Evolutionary conservation across 2,888 invertebrate genomes (phyloP), one percentile per base, ranked within the genome.

Genomic region (Ectemnius lituratus): DNA sequence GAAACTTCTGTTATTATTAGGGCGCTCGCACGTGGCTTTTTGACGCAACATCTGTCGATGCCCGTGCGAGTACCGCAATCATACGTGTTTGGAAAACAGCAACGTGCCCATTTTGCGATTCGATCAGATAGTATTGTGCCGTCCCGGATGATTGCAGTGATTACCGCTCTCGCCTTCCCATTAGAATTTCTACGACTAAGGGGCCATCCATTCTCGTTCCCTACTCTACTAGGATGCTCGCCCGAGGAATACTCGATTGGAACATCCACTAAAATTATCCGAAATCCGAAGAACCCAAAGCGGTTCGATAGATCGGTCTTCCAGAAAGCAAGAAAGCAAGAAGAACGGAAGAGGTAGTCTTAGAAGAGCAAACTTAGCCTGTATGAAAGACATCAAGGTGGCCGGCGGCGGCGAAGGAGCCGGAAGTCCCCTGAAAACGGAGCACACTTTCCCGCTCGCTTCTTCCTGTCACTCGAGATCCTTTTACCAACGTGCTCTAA

Each of bases 111-210:
- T 85, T 87, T 84, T 76, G 81, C 78, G 82, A 85, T 83, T 75
- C 85, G 85, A 87, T 87, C 87, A 76, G 86, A 88, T 84, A 86
- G 83, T 85, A 85, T 87, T 89, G 86, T 88, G 88, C 86, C 87
- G 85, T 81, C 66, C 73, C 70, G 84, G 86, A 87, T 87, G 90
- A 90, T 90, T 88, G 86, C 84, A 87, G 88, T 90, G 84, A 89
- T 90, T 89, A 90, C 83, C 72, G 80, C 69, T 56, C 74, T 71
- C 81, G 82, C 82, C 80, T 80, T 82, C 80, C 84, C 81, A 84
- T 87, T 86, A 85, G 85, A 85, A 86, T 85, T 85, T 84, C 62
- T 67, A 64, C 61, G 60, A 72, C 62, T 65, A 62, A 67, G 45
- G 72, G 62, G 68, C 67, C 66, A 67, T 70, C 70, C 62, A 72